Base-by-base conservation (phyloP, 2,113 vertebrate species). In the Verasper variegatus region DNA sequence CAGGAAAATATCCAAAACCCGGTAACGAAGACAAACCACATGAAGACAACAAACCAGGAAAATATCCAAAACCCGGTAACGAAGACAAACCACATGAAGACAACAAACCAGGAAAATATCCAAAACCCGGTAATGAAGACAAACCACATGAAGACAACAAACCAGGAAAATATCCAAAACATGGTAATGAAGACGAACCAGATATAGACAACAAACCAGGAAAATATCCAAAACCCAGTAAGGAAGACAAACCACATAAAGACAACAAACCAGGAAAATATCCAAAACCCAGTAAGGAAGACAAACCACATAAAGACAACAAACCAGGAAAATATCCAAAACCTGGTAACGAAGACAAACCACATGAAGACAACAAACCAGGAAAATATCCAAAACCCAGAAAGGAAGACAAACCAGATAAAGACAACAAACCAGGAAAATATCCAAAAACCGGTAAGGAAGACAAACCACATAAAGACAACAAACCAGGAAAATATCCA, bases 51-150 rank as follows among this genome's bases (percentile, higher is more conserved):
- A 14, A 4, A 14, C 0, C 42, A 14, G 42, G 42, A 52, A 20
- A 52, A 8, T 8, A 20, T 4, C 5, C 17, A 20, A 0, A 52
- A 0, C 18, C 7, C 1, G 49, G 7, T 8, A 20, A 52, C 0
- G 5, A 27, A 1, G 5, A 6, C 4, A 47, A 17, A 47, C 14
- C 14, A 40, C 11, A 47, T 4, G 0, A 17, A 15, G n/a, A 54
- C 2, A 10, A 54, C 20, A n/a, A 54, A 54, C 9, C 18, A 40
- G 37, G 37, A 40, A 40, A 40, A 40, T 9, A 40, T 10, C 6
- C 8, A n/a, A 1, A 54, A 0, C 9, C 2, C 11, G 3, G 20
- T n/a, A 3, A 54, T 1, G 2, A 10, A 1, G 45, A 47, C 45
- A 47, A 47, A 47, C 13, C 45, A 40, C 10, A 12, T 12, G 2